Evolutionary conservation across 2,888 invertebrate species (phyloP), one percentile per base, ranked within the genome.

Genomic region (Leucophenga maculata): DNA sequence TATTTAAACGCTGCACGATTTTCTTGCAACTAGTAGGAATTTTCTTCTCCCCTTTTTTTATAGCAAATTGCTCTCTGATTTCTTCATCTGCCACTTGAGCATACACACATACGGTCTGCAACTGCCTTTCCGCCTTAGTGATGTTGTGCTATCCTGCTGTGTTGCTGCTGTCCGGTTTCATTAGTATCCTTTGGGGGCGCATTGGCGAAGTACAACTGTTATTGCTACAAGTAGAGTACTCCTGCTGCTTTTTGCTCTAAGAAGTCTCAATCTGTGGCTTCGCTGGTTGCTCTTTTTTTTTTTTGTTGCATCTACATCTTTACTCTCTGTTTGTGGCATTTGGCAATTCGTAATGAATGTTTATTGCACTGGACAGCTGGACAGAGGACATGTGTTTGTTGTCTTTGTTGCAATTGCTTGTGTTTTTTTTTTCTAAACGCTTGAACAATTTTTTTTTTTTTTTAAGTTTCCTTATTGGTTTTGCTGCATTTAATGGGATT

Each of bases 281-380:
- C 9, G n/a, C 32, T 39, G n/a, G 8, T 39, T 60, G 6, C 39
- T 16, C 16, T 60, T 39, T 18, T 60, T 6, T 60, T 16, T 39
- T 60, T 39, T 18, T 60, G 31, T 22, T 57, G 20, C 31, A 16
- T 72, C 76, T 70, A 67, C 26, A 66, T 46, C 70, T 18, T 44
- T n/a, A 16, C 31, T 62, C 67, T 64, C 80, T 83, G 83, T 75
- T 82, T 83, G 82, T 75, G 80, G 80, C 83, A 80, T 78, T 75
- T 74, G 79, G 70, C 77, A 78, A 78, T 78, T 74, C 80, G 84
- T 80, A 80, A 80, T 80, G 84, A 80, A 80, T 80, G 80, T 80
- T 80, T 80, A 80, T 80, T 80, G 80, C 82, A 78, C 72, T 72
- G 82, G 78, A 83, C 83, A 82, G n/a, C n/a, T n/a, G n/a, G n/a